Evolutionary conservation across 2,113 vertebrate species (phyloP).

Genomic region (Coreoperca whiteheadi): DNA sequence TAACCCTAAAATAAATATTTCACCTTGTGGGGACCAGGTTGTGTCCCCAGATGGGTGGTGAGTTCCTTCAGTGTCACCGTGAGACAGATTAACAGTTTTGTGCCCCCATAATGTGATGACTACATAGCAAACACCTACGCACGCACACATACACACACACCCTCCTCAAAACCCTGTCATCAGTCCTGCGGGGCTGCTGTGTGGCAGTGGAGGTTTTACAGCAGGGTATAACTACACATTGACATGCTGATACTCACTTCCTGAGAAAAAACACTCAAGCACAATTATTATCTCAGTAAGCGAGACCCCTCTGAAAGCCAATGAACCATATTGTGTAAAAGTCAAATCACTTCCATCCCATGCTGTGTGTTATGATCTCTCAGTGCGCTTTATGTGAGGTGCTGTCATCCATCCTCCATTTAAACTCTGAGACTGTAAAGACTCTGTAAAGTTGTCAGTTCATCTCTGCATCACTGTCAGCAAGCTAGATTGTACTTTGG

Average conservation of each 20-base stretch:
- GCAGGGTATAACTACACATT: slow-evolving; percentile 15
- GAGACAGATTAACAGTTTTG: too few relatives aligned
- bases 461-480: slow-evolving; percentile 9
- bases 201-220: slow-evolving; percentile 22
- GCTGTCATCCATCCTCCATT: slow-evolving; percentile 23
- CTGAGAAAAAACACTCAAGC: slow-evolving; percentile 21
- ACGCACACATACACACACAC: not conserved
- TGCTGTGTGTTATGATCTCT: slow-evolving; percentile 48
- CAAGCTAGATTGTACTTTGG: not conserved
- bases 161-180: not conserved
- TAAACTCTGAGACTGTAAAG: slow-evolving; percentile 1
- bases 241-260: slow-evolving; percentile 43
- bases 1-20: too few relatives aligned
- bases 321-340: slow-evolving; percentile 35
- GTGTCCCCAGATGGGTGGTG: not conserved
- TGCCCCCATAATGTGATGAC: too few relatives aligned
- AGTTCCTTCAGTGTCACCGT: too few relatives aligned
- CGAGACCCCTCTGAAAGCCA: slow-evolving; percentile 24
- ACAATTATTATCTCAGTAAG: slow-evolving; percentile 37
- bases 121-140: too few relatives aligned
- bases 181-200: slow-evolving; percentile 33
- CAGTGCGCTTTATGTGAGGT: slow-evolving; percentile 29
- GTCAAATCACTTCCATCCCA: slow-evolving; percentile 39
- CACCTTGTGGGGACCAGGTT: not conserved
- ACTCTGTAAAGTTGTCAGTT: slow-evolving; percentile 19